phyloP scores from a whole-genome alignment of 2,888 invertebrate genomes.

The Opisthograptis luteolata region DNA sequence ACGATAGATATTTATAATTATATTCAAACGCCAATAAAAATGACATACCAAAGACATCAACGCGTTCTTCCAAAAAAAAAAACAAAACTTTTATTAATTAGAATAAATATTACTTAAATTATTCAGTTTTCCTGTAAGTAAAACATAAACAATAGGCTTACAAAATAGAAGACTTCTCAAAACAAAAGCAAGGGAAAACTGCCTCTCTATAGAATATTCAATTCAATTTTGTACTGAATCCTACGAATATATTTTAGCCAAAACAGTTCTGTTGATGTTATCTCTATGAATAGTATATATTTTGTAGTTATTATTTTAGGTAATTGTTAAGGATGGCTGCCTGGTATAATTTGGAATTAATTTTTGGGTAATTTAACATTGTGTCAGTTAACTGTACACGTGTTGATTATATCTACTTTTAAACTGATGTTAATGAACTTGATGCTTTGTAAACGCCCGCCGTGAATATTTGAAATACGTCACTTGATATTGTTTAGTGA shows the following conservation, averaged over 20 bases:
- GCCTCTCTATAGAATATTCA: no score
- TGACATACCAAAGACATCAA: neutral
- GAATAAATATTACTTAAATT: no score
- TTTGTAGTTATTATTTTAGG: constrained; percentile 30
- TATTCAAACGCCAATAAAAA: neutral
- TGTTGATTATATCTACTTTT: constrained; percentile 27
- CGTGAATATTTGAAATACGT: no score
- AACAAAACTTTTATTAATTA: neutral
- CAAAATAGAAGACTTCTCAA: no score
- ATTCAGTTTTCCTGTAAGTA: no score
- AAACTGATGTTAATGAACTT: constrained; percentile 2
- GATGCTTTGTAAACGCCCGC: no score
- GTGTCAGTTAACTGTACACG: constrained; percentile 13
- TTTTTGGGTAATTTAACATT: constrained; percentile 31
- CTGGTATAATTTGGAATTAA: constrained; percentile 27
- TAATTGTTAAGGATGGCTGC: constrained; percentile 32
- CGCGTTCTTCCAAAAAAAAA: neutral
- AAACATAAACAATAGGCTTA: no score
- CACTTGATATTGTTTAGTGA: no score
- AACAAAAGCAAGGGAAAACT: no score
- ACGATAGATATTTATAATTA: no score
- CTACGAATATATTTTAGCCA: neutral
- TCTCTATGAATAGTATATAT: constrained; percentile 18
- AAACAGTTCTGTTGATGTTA: constrained; percentile 3
- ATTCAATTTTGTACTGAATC: constrained; percentile 18